These are phyloP conservation scores for Protaetia brevitarsis DNA, from an alignment of 1,140 invertebrate species.

Conservation along the genomic window DNA sequence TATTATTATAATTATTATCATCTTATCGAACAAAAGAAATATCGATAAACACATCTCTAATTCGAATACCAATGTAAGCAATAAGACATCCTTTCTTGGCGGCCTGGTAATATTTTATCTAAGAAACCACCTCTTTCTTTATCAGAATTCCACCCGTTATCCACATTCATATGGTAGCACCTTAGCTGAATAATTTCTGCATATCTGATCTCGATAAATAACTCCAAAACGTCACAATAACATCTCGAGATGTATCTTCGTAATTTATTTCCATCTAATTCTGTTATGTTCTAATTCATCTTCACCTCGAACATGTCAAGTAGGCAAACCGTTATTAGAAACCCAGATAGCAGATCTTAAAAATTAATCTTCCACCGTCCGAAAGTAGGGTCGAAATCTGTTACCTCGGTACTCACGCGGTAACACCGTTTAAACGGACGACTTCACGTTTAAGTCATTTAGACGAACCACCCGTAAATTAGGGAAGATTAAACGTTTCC, in stretches of 20 bases:
- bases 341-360: conserved; percentile 4
- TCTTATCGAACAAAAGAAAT: too few relatives aligned
- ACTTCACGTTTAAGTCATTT: conserved; percentile 2
- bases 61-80: too few relatives aligned
- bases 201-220: background rate
- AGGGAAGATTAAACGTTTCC: background rate
- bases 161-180: too few relatives aligned
- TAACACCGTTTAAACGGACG: background rate
- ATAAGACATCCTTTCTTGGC: too few relatives aligned
- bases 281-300: conserved; percentile 13
- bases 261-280: conserved; percentile 7
- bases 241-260: background rate
- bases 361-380: conserved; percentile 4
- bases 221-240: background rate
- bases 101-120: too few relatives aligned
- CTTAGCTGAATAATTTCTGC: background rate
- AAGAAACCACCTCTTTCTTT: too few relatives aligned
- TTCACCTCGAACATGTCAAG: conserved; percentile 5
- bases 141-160: too few relatives aligned
- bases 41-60: too few relatives aligned
- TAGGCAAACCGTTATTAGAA: conserved; percentile 4
- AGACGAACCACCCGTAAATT: conserved; percentile 1
- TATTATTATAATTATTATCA: too few relatives aligned
- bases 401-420: background rate
- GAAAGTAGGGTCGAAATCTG: conserved; percentile 4